Evolutionary conservation across 2,888 invertebrate genomes (phyloP), one percentile per base, ranked within the genome.

Genomic region (Pantelozetes paolii): DNA sequence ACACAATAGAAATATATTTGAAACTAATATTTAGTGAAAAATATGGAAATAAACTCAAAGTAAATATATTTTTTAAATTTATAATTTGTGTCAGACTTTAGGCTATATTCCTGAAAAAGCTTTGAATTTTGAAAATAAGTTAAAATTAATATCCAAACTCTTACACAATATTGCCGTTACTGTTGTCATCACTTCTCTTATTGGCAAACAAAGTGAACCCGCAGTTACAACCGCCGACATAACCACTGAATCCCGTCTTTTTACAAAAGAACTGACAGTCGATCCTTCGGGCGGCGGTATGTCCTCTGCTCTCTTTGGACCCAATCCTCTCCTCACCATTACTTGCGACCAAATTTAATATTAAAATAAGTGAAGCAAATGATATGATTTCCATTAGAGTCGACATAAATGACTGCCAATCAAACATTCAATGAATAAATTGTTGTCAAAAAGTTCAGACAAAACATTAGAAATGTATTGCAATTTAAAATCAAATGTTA

Each of bases 201-300:
- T 78, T 77, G 2, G 79, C 77, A 76, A 80, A 80, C 30, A 80
- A 77, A 13, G 79, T 80, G 76, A 80, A 80, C 74, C 79, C 79
- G 75, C 80, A 80, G 40, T 79, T 77, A 73, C 80, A 80, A 32
- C 80, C 80, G 54, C 80, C 80, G 26, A 80, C 77, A 76, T 77
- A 78, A 40, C 79, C 80, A 71, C 77, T 78, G 74, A 78, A 80
- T 32, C 79, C 79, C 1, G 80, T 80, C 48, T 77, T 75, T 26
- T 78, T 78, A 69, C 80, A 80, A 76, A 80, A 80, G 71, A 78
- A 71, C 71, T 77, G 76, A 67, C 80, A 80, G 77, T 80, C 80
- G 69, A 80, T 78, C 9, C 80, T 76, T 75, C 75, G 23, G 11
- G 67, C 50, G 2, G 69, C 75, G 15, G 50, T 42, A n/a, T 71